These are phyloP conservation scores for Sminthurides bifidus DNA, from an alignment of 1,140 invertebrate species.

Conservation along the genomic window DNA sequence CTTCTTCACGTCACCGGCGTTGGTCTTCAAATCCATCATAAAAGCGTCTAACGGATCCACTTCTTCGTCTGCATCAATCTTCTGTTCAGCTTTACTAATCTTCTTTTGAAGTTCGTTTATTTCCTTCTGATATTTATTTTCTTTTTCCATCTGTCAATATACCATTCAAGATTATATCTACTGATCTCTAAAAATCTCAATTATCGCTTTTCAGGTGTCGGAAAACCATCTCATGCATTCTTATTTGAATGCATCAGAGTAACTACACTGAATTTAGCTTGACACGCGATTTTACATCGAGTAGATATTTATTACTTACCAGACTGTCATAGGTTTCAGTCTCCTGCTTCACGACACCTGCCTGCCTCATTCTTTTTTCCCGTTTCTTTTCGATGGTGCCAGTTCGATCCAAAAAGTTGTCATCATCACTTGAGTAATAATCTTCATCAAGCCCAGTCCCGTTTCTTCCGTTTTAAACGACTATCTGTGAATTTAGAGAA, in stretches of 20 bases:
- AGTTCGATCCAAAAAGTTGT: conserved; percentile 88
- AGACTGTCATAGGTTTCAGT: conserved; percentile 69
- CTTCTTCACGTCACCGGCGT: conserved; percentile 40
- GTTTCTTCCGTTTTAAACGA: conserved; percentile 51
- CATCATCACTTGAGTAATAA: conserved; percentile 94
- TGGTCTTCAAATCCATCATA: conserved; percentile 51
- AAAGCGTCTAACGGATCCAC: conserved; percentile 57
- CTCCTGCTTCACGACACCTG: conserved; percentile 47
- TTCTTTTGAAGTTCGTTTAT: conserved; percentile 19
- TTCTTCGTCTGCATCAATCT: conserved; percentile 36
- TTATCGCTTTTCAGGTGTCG: background rate
- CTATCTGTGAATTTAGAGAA: conserved; percentile 38
- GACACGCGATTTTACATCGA: background rate
- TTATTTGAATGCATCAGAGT: background rate
- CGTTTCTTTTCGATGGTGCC: conserved; percentile 83
- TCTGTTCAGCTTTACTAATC: conserved; percentile 34
- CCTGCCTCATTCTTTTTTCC: conserved; percentile 56
- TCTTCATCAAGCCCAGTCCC: conserved; percentile 78
- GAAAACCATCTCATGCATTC: background rate
- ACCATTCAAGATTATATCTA: background rate
- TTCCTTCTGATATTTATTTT: conserved; percentile 12
- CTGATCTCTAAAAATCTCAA: background rate
- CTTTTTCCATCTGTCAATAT: conserved; percentile 31
- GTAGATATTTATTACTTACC: conserved; percentile 40
- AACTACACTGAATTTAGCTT: background rate